Evolutionary conservation across 1,140 invertebrate genomes (phyloP).

Genomic region (Drosophila bocki): DNA sequence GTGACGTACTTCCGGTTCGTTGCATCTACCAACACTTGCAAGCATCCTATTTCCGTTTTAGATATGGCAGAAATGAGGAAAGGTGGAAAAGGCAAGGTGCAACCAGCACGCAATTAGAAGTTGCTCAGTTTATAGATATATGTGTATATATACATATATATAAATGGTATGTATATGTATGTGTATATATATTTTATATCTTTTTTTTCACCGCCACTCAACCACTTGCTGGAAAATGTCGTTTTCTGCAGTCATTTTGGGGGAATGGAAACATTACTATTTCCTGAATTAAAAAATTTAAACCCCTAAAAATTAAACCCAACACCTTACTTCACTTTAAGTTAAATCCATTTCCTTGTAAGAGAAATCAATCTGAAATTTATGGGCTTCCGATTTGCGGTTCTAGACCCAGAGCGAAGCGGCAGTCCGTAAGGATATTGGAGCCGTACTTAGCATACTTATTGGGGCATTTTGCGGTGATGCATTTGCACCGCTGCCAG

Average conservation of each 20-base stretch:
- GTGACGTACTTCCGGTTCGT: slow-evolving; percentile 31
- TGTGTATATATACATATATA: neutral
- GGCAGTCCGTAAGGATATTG: slow-evolving; percentile 15
- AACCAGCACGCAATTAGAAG: slow-evolving; percentile 62
- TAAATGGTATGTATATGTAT: no score
- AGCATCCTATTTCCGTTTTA: slow-evolving; percentile 46
- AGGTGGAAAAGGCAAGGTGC: slow-evolving; percentile 34
- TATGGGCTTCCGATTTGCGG: slow-evolving; percentile 52
- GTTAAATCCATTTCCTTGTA: neutral
- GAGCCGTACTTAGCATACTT: slow-evolving; percentile 75
- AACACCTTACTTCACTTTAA: neutral
- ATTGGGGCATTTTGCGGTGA: slow-evolving; percentile 69
- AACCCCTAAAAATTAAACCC: neutral
- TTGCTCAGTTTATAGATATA: slow-evolving; percentile 50
- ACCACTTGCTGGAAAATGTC: slow-evolving; percentile 2
- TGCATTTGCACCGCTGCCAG: slow-evolving; percentile 25
- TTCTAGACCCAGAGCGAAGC: neutral
- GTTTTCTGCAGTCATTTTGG: neutral
- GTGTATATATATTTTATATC: neutral
- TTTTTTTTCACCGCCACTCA: neutral
- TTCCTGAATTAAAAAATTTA: neutral
- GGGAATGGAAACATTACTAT: no score
- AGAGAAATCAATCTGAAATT: slow-evolving; percentile 69
- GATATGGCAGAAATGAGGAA: slow-evolving; percentile 14
- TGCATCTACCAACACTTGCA: slow-evolving; percentile 47